Conservation (phyloP, 2,797 vertebrate genomes). For the Manis crassicaudata region DNA sequence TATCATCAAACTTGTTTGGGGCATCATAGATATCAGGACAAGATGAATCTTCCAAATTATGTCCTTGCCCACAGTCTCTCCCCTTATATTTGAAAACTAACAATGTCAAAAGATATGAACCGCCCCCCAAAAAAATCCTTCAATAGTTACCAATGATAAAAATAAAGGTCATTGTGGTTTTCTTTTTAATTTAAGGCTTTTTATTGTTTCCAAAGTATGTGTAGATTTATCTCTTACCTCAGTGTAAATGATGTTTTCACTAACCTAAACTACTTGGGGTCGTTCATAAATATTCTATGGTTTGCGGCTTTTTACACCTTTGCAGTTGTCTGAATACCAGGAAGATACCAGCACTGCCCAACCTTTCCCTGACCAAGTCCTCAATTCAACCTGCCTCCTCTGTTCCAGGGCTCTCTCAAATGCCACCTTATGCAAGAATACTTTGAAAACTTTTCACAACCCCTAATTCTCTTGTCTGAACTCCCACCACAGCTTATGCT, state of each 20-base stretch:
- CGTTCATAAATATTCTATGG: background rate
- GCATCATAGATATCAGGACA: background rate
- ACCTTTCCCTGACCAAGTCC: accelerated
- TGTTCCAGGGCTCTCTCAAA: background rate
- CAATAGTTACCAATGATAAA: background rate
- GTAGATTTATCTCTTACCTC: background rate
- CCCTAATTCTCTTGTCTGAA: background rate
- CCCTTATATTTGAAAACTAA: background rate
- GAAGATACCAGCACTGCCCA: background rate
- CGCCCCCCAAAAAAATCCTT: background rate
- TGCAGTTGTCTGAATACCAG: background rate
- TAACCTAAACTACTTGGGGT: background rate
- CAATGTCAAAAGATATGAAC: background rate
- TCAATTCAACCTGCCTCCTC: background rate
- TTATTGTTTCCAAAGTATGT: background rate
- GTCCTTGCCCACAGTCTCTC: background rate
- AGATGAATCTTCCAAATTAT: background rate
- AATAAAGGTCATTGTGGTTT: background rate
- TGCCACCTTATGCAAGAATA: background rate
- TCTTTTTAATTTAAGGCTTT: background rate
- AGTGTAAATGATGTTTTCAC: background rate
- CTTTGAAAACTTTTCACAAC: background rate
- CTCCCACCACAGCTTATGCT: background rate
- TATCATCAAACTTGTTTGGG: background rate
- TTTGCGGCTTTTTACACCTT: background rate